Percentiles rank a stretch among this genome's conserved stretches.
These are phyloP conservation scores for Achroia grisella DNA, from an alignment of 1,140 invertebrate species.

Conservation along the genomic window DNA sequence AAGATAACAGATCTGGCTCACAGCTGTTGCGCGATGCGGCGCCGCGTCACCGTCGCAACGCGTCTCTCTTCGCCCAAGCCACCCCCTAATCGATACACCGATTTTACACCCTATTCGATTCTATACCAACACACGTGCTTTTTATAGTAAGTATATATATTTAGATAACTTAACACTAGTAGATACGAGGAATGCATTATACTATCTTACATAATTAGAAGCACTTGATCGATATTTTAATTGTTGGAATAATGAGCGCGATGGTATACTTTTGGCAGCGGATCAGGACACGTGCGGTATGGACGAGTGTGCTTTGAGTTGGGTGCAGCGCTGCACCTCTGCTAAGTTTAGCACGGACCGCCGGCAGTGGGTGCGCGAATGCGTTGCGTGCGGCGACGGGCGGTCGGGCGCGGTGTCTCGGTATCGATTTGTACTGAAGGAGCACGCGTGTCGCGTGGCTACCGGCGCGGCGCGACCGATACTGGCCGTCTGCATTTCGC, in stretches of 20 bases:
- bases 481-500: conserved; percentile 50
- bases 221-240: conserved; percentile 21
- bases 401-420: conserved; percentile 9
- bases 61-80: conserved; percentile 35
- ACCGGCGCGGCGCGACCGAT: conserved; percentile 60
- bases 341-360: conserved; percentile 37
- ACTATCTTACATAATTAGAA: conserved; percentile 27
- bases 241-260: neutral
- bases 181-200: conserved; percentile 11
- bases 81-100: conserved; percentile 47
- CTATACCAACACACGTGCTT: neutral
- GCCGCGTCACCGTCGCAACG: conserved; percentile 29
- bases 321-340: conserved; percentile 39
- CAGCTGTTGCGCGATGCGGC: conserved; percentile 49
- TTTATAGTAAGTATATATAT: neutral
- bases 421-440: conserved; percentile 19
- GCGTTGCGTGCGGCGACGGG: conserved; percentile 15
- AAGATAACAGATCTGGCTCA: conserved; percentile 54
- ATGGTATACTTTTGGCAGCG: conserved; percentile 11
- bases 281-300: conserved; percentile 17
- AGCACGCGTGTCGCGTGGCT: conserved; percentile 53
- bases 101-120: conserved; percentile 21
- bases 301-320: conserved; percentile 21
- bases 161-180: neutral
- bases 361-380: conserved; percentile 19